Conservation (phyloP, 2,888 invertebrate genomes). For the Melitaea athalia region DNA sequence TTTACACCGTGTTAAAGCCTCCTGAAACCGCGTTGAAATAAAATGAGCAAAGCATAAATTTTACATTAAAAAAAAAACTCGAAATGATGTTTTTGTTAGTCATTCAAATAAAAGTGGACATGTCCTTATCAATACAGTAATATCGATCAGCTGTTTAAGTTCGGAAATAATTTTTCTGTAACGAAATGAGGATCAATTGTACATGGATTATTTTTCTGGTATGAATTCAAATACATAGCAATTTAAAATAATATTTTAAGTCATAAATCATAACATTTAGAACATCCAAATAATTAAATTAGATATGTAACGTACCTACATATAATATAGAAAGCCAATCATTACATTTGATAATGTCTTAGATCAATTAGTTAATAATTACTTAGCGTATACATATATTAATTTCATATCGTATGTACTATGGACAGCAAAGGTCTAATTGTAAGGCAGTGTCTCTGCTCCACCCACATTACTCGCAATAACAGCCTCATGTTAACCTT, state of each 20-base stretch:
- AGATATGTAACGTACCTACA: neutral
- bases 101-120: slow-evolving; percentile 70
- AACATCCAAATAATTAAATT: neutral
- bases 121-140: slow-evolving; percentile 79
- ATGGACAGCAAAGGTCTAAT: slow-evolving; percentile 27
- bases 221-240: slow-evolving; percentile 43
- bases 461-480: slow-evolving; percentile 42
- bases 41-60: slow-evolving; percentile 34
- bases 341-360: slow-evolving; percentile 5
- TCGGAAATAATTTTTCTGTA: slow-evolving; percentile 52
- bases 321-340: neutral
- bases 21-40: slow-evolving; percentile 30
- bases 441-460: slow-evolving; percentile 23
- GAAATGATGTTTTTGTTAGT: slow-evolving; percentile 65
- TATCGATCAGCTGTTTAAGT: slow-evolving; percentile 57
- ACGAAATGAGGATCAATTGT: slow-evolving; percentile 73
- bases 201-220: slow-evolving; percentile 74
- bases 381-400: slow-evolving; percentile 22
- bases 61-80: slow-evolving; percentile 20
- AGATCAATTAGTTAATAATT: slow-evolving; percentile 21
- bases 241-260: neutral
- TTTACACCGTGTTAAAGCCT: slow-evolving; percentile 61
- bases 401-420: neutral
- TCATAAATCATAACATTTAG: too few relatives aligned
- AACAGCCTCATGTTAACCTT: slow-evolving; percentile 43